phyloP scores from a whole-genome alignment of 2,888 invertebrate species.

The Drosophila buzzatii region DNA sequence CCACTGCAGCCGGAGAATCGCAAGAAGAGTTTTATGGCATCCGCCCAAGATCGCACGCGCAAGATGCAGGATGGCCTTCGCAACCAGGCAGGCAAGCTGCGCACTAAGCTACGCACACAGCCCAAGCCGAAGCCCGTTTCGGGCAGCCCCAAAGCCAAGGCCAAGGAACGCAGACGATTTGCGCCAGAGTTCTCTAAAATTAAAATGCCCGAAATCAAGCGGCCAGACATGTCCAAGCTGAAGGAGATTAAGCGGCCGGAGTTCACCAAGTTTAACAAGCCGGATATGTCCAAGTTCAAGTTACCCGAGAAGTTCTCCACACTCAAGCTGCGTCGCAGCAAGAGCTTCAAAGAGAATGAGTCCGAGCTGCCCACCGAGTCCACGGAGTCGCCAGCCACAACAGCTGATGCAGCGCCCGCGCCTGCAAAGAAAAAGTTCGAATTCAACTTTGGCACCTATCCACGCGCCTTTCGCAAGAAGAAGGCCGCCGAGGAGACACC shows the following conservation, averaged over 20 bases:
- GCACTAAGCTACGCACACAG: slow-evolving; percentile 88
- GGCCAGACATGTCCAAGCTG: slow-evolving; percentile 86
- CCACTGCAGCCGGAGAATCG: slow-evolving; percentile 87
- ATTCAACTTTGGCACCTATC: slow-evolving; percentile 92
- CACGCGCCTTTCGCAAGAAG: slow-evolving; percentile 88
- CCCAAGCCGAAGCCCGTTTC: slow-evolving; percentile 72
- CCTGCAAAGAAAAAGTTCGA: slow-evolving; percentile 87
- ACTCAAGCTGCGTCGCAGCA: slow-evolving; percentile 86
- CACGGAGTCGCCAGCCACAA: slow-evolving; percentile 49
- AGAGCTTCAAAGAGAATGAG: slow-evolving; percentile 84
- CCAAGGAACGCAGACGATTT: slow-evolving; percentile 83
- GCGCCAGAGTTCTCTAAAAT: slow-evolving; percentile 85
- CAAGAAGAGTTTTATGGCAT: slow-evolving; percentile 86
- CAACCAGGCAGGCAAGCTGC: slow-evolving; percentile 90
- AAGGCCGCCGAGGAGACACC: slow-evolving; percentile 67
- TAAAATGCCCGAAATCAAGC: slow-evolving; percentile 85
- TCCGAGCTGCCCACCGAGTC: slow-evolving; percentile 51
- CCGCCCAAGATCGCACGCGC: slow-evolving; percentile 86
- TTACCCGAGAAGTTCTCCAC: slow-evolving; percentile 89
- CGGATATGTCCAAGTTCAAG: slow-evolving; percentile 88
- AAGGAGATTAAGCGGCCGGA: slow-evolving; percentile 83
- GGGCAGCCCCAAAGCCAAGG: slow-evolving; percentile 81
- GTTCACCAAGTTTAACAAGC: slow-evolving; percentile 86
- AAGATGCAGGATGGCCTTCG: slow-evolving; percentile 89
- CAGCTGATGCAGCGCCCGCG: slow-evolving; percentile 40